Evolutionary conservation across 1,140 invertebrate genomes (phyloP).

Genomic region (Leptinotarsa lineolata): DNA sequence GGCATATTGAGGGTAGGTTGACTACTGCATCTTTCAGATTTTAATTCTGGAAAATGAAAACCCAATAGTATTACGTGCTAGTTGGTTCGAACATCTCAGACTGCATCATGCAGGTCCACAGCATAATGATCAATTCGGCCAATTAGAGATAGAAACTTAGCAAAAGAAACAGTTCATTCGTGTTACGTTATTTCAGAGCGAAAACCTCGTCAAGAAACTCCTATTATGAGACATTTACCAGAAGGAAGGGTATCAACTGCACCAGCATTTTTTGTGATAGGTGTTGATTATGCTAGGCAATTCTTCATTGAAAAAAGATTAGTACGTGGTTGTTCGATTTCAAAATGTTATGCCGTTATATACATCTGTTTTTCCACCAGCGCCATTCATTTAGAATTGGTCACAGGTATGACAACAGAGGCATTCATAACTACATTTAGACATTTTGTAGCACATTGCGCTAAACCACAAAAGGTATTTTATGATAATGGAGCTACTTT

Average conservation of each 20-base stretch:
- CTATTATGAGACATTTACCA: conserved; percentile 25
- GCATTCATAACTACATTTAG: conserved; percentile 44
- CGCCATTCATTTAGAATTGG: conserved; percentile 54
- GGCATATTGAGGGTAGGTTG: too few species aligned
- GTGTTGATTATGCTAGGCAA: conserved; percentile 21
- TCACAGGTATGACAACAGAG: conserved; percentile 40
- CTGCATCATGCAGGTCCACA: too few species aligned
- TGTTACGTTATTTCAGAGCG: conserved; percentile 34
- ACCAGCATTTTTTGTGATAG: conserved; percentile 40
- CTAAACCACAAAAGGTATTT: conserved; percentile 30
- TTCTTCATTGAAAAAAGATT: conserved; percentile 26
- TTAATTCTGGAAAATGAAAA: too few species aligned
- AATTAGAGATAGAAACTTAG: too few species aligned
- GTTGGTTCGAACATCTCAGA: too few species aligned
- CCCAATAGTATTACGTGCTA: too few species aligned
- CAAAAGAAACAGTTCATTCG: not conserved
- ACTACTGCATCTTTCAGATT: too few species aligned
- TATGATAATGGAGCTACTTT: conserved; percentile 45
- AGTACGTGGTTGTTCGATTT: conserved; percentile 26
- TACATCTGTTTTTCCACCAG: conserved; percentile 37
- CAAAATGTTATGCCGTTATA: conserved; percentile 28
- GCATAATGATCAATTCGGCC: too few species aligned
- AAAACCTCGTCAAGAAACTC: not conserved
- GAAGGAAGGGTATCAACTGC: conserved; percentile 18
- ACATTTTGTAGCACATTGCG: conserved; percentile 41